phyloP scores from a whole-genome alignment of 2,888 invertebrate genomes.

The Hydraecia micacea region DNA sequence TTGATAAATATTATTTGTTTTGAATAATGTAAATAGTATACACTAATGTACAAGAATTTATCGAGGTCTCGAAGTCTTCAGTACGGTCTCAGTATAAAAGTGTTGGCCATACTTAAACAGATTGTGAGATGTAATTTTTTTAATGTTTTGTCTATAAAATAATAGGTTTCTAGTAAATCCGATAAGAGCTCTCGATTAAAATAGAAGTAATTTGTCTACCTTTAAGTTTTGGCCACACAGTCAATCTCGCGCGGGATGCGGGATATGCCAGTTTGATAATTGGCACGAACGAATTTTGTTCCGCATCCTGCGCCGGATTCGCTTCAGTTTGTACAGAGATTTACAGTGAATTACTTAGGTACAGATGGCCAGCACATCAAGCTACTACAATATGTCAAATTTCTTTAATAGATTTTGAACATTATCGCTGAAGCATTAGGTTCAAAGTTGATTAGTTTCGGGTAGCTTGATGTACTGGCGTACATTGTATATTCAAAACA shows the following conservation, averaged over 20 bases:
- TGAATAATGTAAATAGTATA: conserved; percentile 38
- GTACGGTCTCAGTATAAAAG: conserved; percentile 33
- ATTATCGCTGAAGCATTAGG: too few relatives aligned
- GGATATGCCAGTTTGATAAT: neutral
- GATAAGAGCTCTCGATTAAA: conserved; percentile 7
- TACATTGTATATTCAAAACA: neutral
- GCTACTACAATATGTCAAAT: too few relatives aligned
- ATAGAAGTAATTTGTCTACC: conserved; percentile 21
- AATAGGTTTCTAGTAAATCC: neutral
- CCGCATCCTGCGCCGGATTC: neutral
- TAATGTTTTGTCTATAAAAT: neutral
- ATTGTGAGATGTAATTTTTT: neutral
- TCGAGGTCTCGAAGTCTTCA: conserved; percentile 1
- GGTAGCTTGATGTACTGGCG: too few relatives aligned
- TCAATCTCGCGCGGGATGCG: neutral
- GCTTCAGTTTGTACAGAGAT: neutral
- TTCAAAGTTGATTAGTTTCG: too few relatives aligned
- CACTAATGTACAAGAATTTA: conserved; percentile 33
- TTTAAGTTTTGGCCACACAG: neutral
- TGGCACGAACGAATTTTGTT: neutral
- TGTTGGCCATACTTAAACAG: conserved; percentile 16
- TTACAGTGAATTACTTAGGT: neutral
- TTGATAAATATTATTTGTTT: conserved; percentile 32
- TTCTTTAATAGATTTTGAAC: too few relatives aligned
- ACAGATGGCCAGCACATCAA: too few relatives aligned